phyloP scores from a whole-genome alignment of 2,888 invertebrate species.

The Ophonus ardosiacus region DNA sequence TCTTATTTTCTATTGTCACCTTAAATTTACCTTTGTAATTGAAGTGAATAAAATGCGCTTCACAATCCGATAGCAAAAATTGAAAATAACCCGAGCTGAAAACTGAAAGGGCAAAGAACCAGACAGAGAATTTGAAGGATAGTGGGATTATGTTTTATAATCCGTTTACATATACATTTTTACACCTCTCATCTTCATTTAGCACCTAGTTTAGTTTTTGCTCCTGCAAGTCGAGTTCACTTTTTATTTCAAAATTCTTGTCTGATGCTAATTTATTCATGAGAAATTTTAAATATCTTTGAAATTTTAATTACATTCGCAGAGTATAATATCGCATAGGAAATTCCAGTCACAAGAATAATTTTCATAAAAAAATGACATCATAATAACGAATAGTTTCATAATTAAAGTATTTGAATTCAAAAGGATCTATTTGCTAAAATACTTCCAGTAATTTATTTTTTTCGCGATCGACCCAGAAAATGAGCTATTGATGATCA shows the following conservation, averaged over 20 bases:
- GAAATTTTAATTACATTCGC: constrained; percentile 28
- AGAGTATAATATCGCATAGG: background rate
- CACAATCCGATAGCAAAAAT: background rate
- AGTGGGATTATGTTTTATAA: background rate
- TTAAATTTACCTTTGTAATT: background rate
- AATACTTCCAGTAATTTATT: too few species aligned
- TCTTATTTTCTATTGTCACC: background rate
- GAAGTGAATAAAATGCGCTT: background rate
- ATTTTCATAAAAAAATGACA: background rate
- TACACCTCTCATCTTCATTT: constrained; percentile 23
- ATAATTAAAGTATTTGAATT: too few species aligned
- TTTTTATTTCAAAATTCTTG: constrained; percentile 1
- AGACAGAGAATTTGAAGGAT: background rate
- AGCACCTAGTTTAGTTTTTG: background rate
- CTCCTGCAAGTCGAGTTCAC: background rate
- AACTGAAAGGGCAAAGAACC: background rate
- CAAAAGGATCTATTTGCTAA: too few species aligned
- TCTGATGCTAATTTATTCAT: constrained; percentile 32
- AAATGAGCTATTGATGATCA: too few species aligned
- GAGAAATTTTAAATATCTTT: constrained; percentile 29
- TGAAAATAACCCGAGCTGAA: background rate
- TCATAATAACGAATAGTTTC: background rate
- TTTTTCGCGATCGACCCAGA: too few species aligned
- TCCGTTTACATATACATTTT: background rate
- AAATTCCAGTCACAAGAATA: background rate